Base-by-base conservation (phyloP, 2,113 vertebrate species). In the Hucho hucho region DNA sequence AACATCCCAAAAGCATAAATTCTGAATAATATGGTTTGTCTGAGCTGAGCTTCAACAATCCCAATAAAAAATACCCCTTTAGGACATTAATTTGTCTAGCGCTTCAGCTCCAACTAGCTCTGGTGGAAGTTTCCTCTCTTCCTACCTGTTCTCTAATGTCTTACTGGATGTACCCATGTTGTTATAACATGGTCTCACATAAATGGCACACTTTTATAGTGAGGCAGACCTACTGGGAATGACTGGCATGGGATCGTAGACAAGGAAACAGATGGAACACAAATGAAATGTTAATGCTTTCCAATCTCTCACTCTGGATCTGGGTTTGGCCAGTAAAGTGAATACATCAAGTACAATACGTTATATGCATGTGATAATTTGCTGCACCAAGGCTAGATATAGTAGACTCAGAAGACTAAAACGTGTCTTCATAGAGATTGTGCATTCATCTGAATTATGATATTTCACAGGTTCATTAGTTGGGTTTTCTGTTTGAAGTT, bases 201-300 rank as follows among this genome's bases (percentile, higher is more conserved):
- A 83, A 77, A 65, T 67, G 53, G 43, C 64, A 71, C 3, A 67
- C 22, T 64, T 70, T 64, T 58, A 20, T 37, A 58, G 73, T 59
- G 63, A 70, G n/a, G 77, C 28, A 24, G 43, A 28, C 37, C 46
- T 24, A 65, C 16, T 25, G 26, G 66, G 46, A 79, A 72, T 24
- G 43, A 75, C 56, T 43, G 11, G 37, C 66, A 77, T 4, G 14
- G 20, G 24, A 22, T 16, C 24, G 58, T 66, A 59, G 18, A 53
- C 49, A 14, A 56, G 68, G 69, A 1, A 70, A 75, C 80, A 80
- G 80, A 81, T 78, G 78, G 74, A 78, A 69, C 43, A 49, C 58
- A 65, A 67, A 82, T 80, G 67, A 82, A 85, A 82, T 82, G 78
- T 76, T 85, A 82, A 82, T 85, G 70, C 49, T 75, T 80, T 75